These are phyloP conservation scores for Nothocercus nigrocapillus DNA, from an alignment of 2,113 vertebrate species.

Conservation along the genomic window DNA sequence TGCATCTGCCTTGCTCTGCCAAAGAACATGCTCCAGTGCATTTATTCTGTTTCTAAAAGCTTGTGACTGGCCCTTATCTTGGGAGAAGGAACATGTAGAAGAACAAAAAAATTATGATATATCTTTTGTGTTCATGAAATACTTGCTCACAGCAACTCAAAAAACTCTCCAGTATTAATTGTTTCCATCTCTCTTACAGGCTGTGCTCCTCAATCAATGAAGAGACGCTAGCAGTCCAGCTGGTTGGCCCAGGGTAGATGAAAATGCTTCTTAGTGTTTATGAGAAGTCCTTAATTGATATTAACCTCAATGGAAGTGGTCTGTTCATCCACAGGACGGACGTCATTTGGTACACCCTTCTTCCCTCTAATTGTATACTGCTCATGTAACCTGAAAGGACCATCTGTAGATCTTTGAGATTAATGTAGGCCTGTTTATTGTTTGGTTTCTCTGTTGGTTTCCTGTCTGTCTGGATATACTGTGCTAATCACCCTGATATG, in stretches of 20 bases:
- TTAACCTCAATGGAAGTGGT: constrained; percentile 22
- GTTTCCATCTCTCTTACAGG: neutral
- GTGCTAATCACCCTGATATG: neutral
- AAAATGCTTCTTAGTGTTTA: neutral
- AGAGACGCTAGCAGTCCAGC: neutral
- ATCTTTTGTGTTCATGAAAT: neutral
- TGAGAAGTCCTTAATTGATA: constrained; percentile 49
- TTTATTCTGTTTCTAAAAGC: constrained; percentile 48
- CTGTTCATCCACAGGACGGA: constrained; percentile 28
- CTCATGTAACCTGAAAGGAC: constrained; percentile 46
- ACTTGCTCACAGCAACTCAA: neutral
- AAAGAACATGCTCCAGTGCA: constrained; percentile 18
- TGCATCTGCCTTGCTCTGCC: constrained; percentile 55
- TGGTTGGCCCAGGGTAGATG: neutral
- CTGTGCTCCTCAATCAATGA: neutral
- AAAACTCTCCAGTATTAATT: neutral
- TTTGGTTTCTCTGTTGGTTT: constrained; percentile 35
- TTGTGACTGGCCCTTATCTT: constrained; percentile 22
- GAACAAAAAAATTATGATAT: neutral
- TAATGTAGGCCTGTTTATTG: constrained; percentile 49
- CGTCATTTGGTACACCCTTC: constrained; percentile 5
- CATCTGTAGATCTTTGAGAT: constrained; percentile 62
- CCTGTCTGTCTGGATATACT: constrained; percentile 18
- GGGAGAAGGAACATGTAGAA: fast-evolving
- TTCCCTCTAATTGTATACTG: constrained; percentile 6